Evolutionary conservation across 1,140 invertebrate species (phyloP).

Genomic region (Apis laboriosa): DNA sequence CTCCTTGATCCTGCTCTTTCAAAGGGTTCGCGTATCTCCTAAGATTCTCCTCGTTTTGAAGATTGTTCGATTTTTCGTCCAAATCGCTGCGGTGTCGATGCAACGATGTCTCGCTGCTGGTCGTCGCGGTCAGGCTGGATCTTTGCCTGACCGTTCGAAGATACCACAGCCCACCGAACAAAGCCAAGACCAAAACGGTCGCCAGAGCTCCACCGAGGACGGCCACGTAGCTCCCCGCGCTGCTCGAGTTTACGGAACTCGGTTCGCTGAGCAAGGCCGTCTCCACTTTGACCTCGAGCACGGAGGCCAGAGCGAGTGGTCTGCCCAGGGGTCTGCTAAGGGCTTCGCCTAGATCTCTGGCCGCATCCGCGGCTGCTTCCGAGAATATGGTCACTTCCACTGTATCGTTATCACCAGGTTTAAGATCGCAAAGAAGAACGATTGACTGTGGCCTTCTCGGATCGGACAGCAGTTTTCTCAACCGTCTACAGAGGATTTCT

Average conservation of each 20-base stretch:
- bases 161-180: constrained; percentile 77
- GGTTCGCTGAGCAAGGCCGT: constrained; percentile 84
- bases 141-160: constrained; percentile 70
- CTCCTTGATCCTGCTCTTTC: constrained; percentile 81
- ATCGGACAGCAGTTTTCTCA: constrained; percentile 86
- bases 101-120: constrained; percentile 82
- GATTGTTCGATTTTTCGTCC: constrained; percentile 91
- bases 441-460: constrained; percentile 83
- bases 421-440: constrained; percentile 90
- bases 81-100: constrained; percentile 87
- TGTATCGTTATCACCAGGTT: constrained; percentile 89
- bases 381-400: constrained; percentile 90
- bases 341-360: constrained; percentile 85
- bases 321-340: constrained; percentile 85
- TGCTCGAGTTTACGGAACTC: constrained; percentile 79
- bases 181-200: constrained; percentile 69
- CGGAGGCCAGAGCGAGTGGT: constrained; percentile 84
- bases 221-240: constrained; percentile 81
- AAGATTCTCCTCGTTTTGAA: constrained; percentile 94
- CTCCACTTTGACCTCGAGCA: constrained; percentile 90
- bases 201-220: constrained; percentile 79
- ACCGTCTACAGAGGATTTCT: constrained; percentile 85
- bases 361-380: constrained; percentile 84
- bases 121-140: constrained; percentile 75
- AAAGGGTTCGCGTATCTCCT: constrained; percentile 85